Conservation (phyloP, 2,113 vertebrate species). For the Orthonyx spaldingii region DNA sequence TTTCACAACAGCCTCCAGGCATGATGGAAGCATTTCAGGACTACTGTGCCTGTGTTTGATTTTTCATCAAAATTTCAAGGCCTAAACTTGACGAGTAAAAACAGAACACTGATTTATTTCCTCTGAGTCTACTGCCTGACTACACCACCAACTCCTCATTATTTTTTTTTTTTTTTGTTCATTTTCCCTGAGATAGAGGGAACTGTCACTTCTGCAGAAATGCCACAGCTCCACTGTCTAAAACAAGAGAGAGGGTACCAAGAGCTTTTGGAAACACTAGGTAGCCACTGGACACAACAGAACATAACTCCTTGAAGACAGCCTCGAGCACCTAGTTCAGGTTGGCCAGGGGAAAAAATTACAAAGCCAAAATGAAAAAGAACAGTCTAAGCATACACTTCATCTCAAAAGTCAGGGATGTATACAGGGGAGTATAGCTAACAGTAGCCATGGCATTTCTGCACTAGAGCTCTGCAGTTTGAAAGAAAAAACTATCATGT, state of each 20-base stretch:
- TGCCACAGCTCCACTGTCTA: background rate
- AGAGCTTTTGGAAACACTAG: background rate
- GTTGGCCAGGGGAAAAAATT: background rate
- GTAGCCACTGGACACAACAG: background rate
- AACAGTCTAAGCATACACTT: background rate
- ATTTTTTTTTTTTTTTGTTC: background rate
- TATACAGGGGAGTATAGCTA: background rate
- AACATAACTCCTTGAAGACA: background rate
- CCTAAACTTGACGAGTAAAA: background rate
- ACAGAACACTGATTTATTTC: background rate
- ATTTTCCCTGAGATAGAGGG: background rate
- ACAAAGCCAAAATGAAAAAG: background rate
- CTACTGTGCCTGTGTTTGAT: background rate
- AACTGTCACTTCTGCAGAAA: background rate
- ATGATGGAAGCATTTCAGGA: background rate
- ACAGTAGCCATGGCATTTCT: background rate
- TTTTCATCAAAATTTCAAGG: background rate
- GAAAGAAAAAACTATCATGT: background rate
- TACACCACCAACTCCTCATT: background rate
- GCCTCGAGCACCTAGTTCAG: background rate
- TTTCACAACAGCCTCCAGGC: background rate
- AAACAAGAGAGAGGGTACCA: accelerated
- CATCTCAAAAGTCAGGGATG: background rate
- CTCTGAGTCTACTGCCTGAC: background rate
- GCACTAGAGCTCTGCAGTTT: background rate